These are phyloP conservation scores for Anaspis maculata DNA, from an alignment of 2,888 invertebrate genomes.

Conservation along the genomic window DNA sequence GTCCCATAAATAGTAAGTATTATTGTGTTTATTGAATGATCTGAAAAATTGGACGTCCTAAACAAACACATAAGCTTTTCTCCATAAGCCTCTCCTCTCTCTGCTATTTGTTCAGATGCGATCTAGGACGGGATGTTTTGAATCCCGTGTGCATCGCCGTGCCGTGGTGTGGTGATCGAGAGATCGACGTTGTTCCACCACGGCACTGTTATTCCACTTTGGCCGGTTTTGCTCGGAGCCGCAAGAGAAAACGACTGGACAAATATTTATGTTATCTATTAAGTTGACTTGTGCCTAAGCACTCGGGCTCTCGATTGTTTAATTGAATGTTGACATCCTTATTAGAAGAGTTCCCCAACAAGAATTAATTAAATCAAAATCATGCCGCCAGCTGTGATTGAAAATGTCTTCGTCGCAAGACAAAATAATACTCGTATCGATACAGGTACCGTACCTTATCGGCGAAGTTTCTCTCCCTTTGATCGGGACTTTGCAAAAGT, in stretches of 20 bases:
- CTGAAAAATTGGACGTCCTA: slow-evolving; percentile 35
- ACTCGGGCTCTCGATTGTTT: slow-evolving; percentile 1
- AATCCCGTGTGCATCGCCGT: slow-evolving; percentile 13
- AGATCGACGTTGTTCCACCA: slow-evolving; percentile 12
- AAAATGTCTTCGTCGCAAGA: too few relatives aligned
- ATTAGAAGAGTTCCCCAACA: too few relatives aligned
- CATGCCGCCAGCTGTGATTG: too few relatives aligned
- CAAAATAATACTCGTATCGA: slow-evolving; percentile 9
- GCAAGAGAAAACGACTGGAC: slow-evolving; percentile 17
- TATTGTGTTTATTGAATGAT: slow-evolving; percentile 35
- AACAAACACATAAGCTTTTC: slow-evolving; percentile 29
- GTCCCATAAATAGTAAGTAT: slow-evolving; percentile 31
- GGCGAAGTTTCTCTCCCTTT: slow-evolving; percentile 16
- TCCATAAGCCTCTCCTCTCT: slow-evolving; percentile 21
- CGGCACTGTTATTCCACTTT: slow-evolving; percentile 18
- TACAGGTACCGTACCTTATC: too few relatives aligned
- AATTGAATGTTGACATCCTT: neutral
- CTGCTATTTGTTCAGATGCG: slow-evolving; percentile 26
- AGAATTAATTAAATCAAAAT: too few relatives aligned
- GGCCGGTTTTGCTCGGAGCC: slow-evolving; percentile 10
- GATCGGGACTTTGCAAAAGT: slow-evolving; percentile 24
- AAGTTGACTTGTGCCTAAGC: slow-evolving; percentile 11
- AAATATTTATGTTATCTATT: slow-evolving; percentile 19
- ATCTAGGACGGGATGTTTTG: slow-evolving; percentile 22
- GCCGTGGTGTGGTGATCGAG: too few relatives aligned